Conservation (phyloP, 2,113 vertebrate genomes). For the Jacana jacana region DNA sequence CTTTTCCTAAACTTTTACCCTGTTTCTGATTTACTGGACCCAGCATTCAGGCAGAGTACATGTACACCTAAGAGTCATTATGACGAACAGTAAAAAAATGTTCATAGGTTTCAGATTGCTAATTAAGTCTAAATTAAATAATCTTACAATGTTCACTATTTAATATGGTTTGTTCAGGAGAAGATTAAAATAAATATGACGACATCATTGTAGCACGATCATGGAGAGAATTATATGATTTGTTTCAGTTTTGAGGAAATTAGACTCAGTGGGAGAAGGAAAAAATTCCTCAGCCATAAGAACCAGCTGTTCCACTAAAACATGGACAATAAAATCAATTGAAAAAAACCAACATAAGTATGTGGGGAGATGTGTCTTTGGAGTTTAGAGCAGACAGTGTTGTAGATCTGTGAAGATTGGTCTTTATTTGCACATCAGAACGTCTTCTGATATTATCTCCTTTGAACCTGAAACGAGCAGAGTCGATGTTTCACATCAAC, state of each 20-base stretch:
- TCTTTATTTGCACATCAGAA: background rate
- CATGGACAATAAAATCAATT: background rate
- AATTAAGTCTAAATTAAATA: background rate
- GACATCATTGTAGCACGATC: background rate
- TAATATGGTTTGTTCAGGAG: background rate
- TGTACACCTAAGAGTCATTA: background rate
- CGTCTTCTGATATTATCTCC: background rate
- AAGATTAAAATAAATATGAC: constrained; percentile 21
- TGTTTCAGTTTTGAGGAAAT: constrained; percentile 4
- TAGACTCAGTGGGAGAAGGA: background rate
- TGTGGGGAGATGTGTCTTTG: background rate
- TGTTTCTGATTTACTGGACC: background rate
- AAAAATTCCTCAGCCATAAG: background rate
- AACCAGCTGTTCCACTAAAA: constrained; percentile 4
- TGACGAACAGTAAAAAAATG: background rate
- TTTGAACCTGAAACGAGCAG: background rate
- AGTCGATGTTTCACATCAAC: background rate
- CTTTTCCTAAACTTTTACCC: background rate
- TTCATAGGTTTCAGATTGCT: background rate
- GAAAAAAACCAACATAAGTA: background rate
- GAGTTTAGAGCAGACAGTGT: background rate
- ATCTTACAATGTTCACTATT: background rate
- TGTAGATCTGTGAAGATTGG: background rate
- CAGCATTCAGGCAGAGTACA: background rate
- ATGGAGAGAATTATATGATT: background rate